These are phyloP conservation scores for Condylura cristata DNA, from an alignment of 2,113 vertebrate genomes.

Conservation along the genomic window DNA sequence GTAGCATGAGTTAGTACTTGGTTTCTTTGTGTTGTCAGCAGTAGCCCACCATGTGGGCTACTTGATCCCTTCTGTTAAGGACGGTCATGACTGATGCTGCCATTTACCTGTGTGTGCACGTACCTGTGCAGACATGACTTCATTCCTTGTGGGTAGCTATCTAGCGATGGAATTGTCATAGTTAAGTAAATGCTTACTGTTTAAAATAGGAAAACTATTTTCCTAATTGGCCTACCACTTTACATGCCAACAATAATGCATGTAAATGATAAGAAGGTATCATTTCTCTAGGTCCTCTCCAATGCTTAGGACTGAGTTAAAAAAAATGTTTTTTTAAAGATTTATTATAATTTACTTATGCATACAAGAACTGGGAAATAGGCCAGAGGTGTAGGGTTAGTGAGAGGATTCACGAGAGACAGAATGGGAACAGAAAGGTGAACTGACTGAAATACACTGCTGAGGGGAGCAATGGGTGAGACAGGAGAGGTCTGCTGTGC, in stretches of 20 bases:
- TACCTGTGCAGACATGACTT: neutral
- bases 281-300: neutral
- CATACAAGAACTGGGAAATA: too few species aligned
- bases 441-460: too few species aligned
- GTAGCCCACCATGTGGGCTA: too few species aligned
- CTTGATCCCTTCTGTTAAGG: too few species aligned
- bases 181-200: neutral
- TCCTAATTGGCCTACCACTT: neutral
- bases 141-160: neutral
- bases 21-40: neutral
- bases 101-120: neutral
- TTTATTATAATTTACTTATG: too few species aligned
- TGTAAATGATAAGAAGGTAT: neutral
- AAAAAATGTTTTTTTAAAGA: too few species aligned
- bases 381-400: too few species aligned
- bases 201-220: neutral
- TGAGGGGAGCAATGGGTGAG: too few species aligned
- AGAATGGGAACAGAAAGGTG: too few species aligned
- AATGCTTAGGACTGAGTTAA: neutral
- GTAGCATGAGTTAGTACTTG: accelerated
- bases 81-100: neutral
- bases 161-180: neutral
- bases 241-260: neutral
- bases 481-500: too few species aligned
- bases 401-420: too few species aligned